phyloP scores from a whole-genome alignment of 2,113 vertebrate genomes.

The Phalacrocorax carbo region DNA sequence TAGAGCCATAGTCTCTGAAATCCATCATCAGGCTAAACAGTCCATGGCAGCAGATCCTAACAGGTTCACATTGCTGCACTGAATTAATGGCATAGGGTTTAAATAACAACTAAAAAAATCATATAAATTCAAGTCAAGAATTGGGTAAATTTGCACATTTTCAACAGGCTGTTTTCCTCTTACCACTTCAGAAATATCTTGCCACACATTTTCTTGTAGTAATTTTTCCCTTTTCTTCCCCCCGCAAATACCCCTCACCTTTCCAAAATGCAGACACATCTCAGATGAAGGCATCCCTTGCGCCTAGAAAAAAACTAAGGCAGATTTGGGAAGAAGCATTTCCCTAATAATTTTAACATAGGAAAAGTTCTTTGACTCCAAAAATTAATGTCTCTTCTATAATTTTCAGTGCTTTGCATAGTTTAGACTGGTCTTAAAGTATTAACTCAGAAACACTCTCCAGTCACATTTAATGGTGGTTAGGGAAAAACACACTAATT shows the following conservation, averaged over 20 bases:
- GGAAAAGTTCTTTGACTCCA: neutral
- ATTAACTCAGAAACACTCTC: neutral
- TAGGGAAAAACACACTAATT: constrained; percentile 21
- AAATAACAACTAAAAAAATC: neutral
- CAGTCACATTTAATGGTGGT: neutral
- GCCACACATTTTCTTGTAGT: neutral
- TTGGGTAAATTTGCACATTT: neutral
- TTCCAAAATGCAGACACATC: neutral
- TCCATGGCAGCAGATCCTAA: neutral
- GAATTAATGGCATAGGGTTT: neutral
- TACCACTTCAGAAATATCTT: neutral
- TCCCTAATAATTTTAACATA: neutral
- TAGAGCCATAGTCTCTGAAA: neutral
- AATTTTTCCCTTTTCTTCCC: neutral
- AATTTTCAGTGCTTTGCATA: neutral
- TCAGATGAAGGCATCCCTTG: neutral
- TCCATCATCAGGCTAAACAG: neutral
- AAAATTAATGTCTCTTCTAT: neutral
- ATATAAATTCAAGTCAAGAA: neutral
- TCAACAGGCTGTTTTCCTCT: neutral
- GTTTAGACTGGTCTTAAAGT: neutral
- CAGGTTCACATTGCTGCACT: neutral
- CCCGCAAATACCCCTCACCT: neutral
- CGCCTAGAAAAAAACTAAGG: neutral
- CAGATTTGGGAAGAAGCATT: neutral